Evolutionary conservation across 2,113 vertebrate genomes (phyloP).

Genomic region (Pygoscelis antarcticus): DNA sequence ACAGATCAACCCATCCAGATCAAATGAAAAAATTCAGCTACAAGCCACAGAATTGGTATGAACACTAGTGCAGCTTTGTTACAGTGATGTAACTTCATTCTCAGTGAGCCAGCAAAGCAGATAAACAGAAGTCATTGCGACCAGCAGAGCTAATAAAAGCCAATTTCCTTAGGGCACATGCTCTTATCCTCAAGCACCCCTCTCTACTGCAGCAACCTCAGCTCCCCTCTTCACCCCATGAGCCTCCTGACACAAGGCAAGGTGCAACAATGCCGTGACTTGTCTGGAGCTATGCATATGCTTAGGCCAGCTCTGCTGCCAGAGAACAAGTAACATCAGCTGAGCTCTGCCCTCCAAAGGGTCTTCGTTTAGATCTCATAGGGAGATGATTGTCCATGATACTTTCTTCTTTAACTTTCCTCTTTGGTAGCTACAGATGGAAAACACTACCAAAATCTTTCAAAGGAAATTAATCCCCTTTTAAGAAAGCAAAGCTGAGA

Average conservation of each 20-base stretch:
- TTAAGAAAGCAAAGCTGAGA: not conserved
- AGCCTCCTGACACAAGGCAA: not conserved
- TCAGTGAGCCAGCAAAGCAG: not conserved
- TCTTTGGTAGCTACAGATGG: not conserved
- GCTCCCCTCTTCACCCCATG: not conserved
- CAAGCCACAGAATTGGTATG: not conserved
- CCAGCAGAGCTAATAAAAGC: not conserved
- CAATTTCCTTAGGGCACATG: not conserved
- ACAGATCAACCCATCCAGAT: not conserved
- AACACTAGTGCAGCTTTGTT: accelerated
- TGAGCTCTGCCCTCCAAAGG: not conserved
- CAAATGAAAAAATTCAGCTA: not conserved
- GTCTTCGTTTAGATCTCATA: not conserved
- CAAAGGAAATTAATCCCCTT: not conserved
- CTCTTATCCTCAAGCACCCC: not conserved
- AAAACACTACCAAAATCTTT: not conserved
- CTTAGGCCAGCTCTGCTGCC: not conserved
- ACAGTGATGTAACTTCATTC: not conserved
- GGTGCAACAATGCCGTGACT: not conserved
- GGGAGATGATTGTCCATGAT: not conserved
- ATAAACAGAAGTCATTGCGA: not conserved
- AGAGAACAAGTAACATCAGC: not conserved
- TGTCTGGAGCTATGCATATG: accelerated
- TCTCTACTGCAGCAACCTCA: not conserved
- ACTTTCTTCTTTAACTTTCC: not conserved